phyloP scores from a whole-genome alignment of 2,888 invertebrate species.

The Lasius fuliginosus region DNA sequence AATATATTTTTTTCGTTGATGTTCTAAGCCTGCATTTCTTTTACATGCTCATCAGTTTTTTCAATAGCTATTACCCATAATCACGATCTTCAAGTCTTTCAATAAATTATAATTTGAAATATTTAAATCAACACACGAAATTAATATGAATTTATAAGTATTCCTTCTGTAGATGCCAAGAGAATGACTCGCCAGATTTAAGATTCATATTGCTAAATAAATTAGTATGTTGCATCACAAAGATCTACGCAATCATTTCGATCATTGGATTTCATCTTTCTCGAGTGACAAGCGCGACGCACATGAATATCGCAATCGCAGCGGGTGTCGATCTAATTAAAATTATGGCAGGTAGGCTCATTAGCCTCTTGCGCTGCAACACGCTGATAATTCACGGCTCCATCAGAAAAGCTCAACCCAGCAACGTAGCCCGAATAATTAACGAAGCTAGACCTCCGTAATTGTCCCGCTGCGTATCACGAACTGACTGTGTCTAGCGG shows the following conservation, averaged over 20 bases:
- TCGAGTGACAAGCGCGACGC: constrained; percentile 48
- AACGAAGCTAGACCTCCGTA: constrained; percentile 78
- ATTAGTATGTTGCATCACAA: constrained; percentile 8
- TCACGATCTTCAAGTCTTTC: too few species aligned
- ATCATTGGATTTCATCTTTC: constrained; percentile 36
- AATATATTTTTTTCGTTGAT: too few species aligned
- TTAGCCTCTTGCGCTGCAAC: constrained; percentile 64
- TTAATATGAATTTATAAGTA: constrained; percentile 12
- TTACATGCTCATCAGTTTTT: too few species aligned
- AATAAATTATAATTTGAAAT: not conserved
- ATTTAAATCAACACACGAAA: not conserved
- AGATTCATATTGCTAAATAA: constrained; percentile 1
- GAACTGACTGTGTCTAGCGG: constrained; percentile 59
- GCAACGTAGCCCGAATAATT: constrained; percentile 57
- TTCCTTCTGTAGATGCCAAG: not conserved
- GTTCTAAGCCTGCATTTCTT: too few species aligned
- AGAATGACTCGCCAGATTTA: not conserved
- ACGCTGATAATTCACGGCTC: constrained; percentile 35
- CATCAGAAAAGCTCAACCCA: constrained; percentile 27
- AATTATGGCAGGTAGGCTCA: constrained; percentile 71
- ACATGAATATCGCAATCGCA: constrained; percentile 53
- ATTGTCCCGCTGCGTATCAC: constrained; percentile 78
- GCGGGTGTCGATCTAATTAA: constrained; percentile 75
- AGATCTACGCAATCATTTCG: constrained; percentile 27
- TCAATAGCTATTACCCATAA: too few species aligned